Evolutionary conservation across 2,888 invertebrate genomes (phyloP), one percentile per base, ranked within the genome.

Genomic region (Mythimna vitellina): DNA sequence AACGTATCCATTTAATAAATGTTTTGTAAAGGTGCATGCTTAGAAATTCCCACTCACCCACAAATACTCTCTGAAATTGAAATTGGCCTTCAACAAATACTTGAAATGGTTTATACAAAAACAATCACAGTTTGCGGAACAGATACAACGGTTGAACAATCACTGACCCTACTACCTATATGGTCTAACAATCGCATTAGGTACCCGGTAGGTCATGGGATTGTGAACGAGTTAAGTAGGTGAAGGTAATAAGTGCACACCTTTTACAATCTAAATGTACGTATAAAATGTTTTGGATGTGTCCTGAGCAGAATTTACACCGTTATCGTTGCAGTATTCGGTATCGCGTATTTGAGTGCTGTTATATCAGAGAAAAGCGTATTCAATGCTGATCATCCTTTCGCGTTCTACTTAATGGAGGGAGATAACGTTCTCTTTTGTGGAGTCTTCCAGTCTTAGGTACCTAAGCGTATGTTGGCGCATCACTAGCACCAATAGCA

Each of bases 321-420:
- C 58, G 49, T 83, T 82, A 60, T 72, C 73, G 10, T 82, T 84
- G 29, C 88, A 89, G 89, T 66, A 38, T 85, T 85, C 68, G 70
- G 65, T 63, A 56, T 84, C 62, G 3, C 80, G 58, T 82, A 76
- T 81, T 76, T 82, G 65, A 85, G 81, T 56, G 82, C 83, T 38
- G 0, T 72, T 8, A 10, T 87, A 62, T 6, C 64, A 17, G 58
- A 78, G 60, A 71, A 17, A 7, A 9, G 6, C 32, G 9, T n/a
- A 54, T 89, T 92, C 80, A 74, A 73, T 7, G 93, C 92, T 7
- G 86, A 93, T 70, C 93, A 84, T 79, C 86, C 89, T 1, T 89
- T 88, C 78, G 42, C 80, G 35, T 90, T 86, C 82, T 69, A 69
- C 68, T 71, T 90, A 68, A 73, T 71, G 75, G 68, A 79, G 17